A percentile compares a stretch with the other conserved stretches of the same genome.
phyloP scores from a whole-genome alignment of 2,888 invertebrate genomes.

The Entomobrya proxima region DNA sequence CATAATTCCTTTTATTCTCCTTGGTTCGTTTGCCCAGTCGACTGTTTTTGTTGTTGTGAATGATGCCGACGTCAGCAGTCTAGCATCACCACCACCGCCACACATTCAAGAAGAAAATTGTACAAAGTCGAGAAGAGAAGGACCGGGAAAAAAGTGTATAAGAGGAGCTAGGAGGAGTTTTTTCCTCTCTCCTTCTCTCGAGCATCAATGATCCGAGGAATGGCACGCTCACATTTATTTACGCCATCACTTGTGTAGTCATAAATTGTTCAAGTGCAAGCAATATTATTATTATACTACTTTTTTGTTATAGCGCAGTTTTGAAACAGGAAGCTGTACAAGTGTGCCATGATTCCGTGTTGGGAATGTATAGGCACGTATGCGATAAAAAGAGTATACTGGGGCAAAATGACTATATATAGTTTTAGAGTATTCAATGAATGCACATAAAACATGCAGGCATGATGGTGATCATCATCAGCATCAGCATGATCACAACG shows the following conservation, averaged over 20 bases:
- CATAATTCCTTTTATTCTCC: constrained; percentile 49
- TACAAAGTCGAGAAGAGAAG: background rate
- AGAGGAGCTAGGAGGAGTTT: constrained; percentile 13
- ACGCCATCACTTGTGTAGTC: constrained; percentile 64
- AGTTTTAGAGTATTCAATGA: constrained; percentile 11
- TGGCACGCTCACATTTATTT: constrained; percentile 68
- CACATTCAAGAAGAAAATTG: too few relatives aligned
- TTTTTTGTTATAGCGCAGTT: background rate
- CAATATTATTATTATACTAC: constrained; percentile 22
- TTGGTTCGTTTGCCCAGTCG: constrained; percentile 64
- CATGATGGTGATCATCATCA: background rate
- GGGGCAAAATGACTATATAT: too few relatives aligned
- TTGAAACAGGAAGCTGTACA: constrained; percentile 7
- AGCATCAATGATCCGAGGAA: constrained; percentile 68
- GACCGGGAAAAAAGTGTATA: background rate
- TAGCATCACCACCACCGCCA: too few relatives aligned
- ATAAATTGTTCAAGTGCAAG: constrained; percentile 63
- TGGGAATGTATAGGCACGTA: background rate
- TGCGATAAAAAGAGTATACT: too few relatives aligned
- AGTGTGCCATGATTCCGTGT: background rate
- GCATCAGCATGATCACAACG: background rate
- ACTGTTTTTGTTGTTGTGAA: constrained; percentile 64
- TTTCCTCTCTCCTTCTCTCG: too few relatives aligned
- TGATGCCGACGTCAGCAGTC: constrained; percentile 67
- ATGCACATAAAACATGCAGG: constrained; percentile 31